Percentiles rank a stretch among this genome's conserved stretches.
Conservation (phyloP, 2,797 vertebrate genomes). For the Semaprochilodus insignis region DNA sequence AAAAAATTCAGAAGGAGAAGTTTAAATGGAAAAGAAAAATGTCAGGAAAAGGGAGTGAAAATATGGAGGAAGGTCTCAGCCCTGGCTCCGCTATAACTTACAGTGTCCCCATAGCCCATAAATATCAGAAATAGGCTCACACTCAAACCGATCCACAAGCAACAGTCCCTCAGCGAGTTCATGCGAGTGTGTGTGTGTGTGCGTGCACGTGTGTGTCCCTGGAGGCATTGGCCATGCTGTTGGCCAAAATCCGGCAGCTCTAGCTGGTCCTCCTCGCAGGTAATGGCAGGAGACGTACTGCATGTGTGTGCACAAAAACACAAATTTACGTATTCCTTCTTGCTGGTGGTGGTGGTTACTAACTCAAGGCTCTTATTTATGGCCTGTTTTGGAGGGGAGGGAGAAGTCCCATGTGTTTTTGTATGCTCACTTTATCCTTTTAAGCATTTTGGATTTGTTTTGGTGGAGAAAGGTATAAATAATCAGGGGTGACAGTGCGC, state of each 20-base stretch:
- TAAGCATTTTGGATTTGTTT: slow-evolving; percentile 49
- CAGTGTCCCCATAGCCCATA: slow-evolving; percentile 66
- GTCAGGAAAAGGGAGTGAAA: slow-evolving; percentile 72
- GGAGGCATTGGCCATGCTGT: slow-evolving; percentile 31
- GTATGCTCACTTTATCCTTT: slow-evolving; percentile 45
- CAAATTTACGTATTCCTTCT: slow-evolving; percentile 28
- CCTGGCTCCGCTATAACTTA: slow-evolving; percentile 75
- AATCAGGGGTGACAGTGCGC: slow-evolving; percentile 39
- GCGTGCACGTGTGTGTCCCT: slow-evolving; percentile 39
- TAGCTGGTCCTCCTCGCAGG: slow-evolving; percentile 38
- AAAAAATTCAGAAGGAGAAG: slow-evolving; percentile 36
- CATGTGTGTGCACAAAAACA: neutral
- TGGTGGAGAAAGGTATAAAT: slow-evolving; percentile 51
- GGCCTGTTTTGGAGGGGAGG: slow-evolving; percentile 2
- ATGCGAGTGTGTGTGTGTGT: slow-evolving; percentile 43
- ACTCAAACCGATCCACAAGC: slow-evolving; percentile 67
- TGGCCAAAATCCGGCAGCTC: slow-evolving; percentile 61
- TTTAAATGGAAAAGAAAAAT: slow-evolving; percentile 70
- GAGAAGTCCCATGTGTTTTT: slow-evolving; percentile 42
- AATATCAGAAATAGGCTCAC: slow-evolving; percentile 77
- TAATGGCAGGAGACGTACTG: slow-evolving; percentile 36
- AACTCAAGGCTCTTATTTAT: slow-evolving; percentile 52
- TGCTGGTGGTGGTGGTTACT: slow-evolving; percentile 42
- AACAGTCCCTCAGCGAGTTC: slow-evolving; percentile 63
- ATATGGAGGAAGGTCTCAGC: slow-evolving; percentile 73